Conservation (phyloP, 2,888 invertebrate genomes). For the Ferrisia virgata region DNA sequence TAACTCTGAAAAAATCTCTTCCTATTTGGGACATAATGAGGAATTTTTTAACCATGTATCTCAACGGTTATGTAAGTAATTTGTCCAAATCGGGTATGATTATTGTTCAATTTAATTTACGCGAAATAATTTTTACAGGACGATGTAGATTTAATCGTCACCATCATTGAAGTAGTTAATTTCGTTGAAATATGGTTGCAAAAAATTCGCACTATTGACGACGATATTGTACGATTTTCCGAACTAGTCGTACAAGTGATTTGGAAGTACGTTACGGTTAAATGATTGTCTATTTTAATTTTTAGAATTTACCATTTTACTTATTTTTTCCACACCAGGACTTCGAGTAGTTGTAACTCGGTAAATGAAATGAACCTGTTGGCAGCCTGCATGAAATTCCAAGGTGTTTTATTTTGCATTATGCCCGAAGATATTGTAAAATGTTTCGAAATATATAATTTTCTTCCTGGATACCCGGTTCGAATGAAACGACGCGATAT, state of each 20-base stretch:
- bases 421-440: constrained; percentile 41
- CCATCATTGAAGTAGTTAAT: constrained; percentile 27
- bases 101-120: background rate
- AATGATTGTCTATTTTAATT: background rate
- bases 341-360: constrained; percentile 34
- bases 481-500: constrained; percentile 34
- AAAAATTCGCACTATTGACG: constrained; percentile 29
- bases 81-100: background rate
- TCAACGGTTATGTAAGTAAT: constrained; percentile 40
- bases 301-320: background rate
- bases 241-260: constrained; percentile 40
- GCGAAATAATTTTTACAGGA: background rate
- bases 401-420: constrained; percentile 34
- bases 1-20: constrained; percentile 27
- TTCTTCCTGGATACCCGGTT: constrained; percentile 38
- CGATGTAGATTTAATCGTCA: background rate
- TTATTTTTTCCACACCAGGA: background rate
- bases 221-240: constrained; percentile 36
- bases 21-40: constrained; percentile 42
- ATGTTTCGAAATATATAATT: constrained; percentile 43
- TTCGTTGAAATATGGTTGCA: constrained; percentile 38
- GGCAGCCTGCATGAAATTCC: constrained; percentile 37
- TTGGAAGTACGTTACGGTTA: constrained; percentile 20
- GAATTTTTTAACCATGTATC: constrained; percentile 36
- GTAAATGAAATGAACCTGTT: constrained; percentile 18